Percentiles rank a stretch among this genome's conserved stretches.
phyloP scores from a whole-genome alignment of 2,113 vertebrate species.

The Trematomus loennbergii region DNA sequence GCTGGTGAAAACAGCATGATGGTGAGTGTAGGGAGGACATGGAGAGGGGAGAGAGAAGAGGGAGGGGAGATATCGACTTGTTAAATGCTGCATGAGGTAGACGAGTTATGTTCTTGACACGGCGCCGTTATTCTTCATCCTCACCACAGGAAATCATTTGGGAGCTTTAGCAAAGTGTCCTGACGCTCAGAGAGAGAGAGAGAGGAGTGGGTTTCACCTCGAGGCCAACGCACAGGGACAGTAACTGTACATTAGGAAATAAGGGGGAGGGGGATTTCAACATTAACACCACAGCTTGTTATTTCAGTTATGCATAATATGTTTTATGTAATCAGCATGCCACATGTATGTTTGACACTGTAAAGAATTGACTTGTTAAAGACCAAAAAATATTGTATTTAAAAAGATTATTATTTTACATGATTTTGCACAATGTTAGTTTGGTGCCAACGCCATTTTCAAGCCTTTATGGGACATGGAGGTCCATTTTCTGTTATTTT shows the following conservation, averaged over 20 bases:
- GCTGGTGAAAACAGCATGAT: slow-evolving; percentile 35
- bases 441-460: background rate
- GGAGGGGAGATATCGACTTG: slow-evolving; percentile 44
- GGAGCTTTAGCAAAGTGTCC: slow-evolving; percentile 38
- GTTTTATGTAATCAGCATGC: background rate
- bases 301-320: background rate
- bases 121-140: slow-evolving; percentile 21
- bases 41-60: background rate
- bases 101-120: slow-evolving; percentile 28
- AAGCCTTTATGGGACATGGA: background rate
- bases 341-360: background rate
- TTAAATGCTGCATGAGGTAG: slow-evolving; percentile 74
- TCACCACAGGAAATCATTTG: slow-evolving; percentile 20
- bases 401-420: background rate
- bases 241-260: background rate
- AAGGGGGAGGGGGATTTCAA: too few species aligned
- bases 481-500: background rate
- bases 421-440: slow-evolving; percentile 14
- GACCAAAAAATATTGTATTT: slow-evolving; percentile 7
- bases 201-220: background rate
- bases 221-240: background rate
- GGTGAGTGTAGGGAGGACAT: background rate
- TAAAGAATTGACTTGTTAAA: background rate
- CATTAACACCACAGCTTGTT: background rate
- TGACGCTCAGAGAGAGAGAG: background rate